These are phyloP conservation scores for Biston betularia DNA, from an alignment of 2,888 invertebrate species.

Conservation along the genomic window DNA sequence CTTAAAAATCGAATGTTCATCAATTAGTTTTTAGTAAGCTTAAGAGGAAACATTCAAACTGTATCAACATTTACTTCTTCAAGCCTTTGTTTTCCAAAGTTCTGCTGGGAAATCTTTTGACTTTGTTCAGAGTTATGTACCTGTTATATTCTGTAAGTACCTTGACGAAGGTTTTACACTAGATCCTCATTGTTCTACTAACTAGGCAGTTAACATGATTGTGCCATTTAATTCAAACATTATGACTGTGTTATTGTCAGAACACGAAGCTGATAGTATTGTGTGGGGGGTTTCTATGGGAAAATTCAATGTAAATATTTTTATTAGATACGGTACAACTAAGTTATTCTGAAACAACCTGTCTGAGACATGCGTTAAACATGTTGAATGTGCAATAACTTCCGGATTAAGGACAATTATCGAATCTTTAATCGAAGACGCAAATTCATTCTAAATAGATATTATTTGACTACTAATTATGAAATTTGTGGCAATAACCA, in stretches of 20 bases:
- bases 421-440: too few relatives aligned
- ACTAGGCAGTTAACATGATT: constrained; percentile 49
- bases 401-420: too few relatives aligned
- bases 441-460: too few relatives aligned
- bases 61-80: too few relatives aligned
- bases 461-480: too few relatives aligned
- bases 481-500: too few relatives aligned
- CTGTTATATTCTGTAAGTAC: constrained; percentile 6
- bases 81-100: too few relatives aligned
- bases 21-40: neutral
- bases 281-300: constrained; percentile 40
- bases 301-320: constrained; percentile 15
- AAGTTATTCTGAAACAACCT: neutral
- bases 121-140: neutral
- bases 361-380: too few relatives aligned
- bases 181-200: constrained; percentile 64
- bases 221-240: constrained; percentile 48
- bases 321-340: neutral
- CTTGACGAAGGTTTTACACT: constrained; percentile 46
- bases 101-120: too few relatives aligned
- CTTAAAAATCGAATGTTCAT: neutral
- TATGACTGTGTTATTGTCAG: constrained; percentile 48
- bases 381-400: too few relatives aligned
- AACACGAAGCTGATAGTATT: constrained; percentile 38
- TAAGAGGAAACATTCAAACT: too few relatives aligned